Conservation (phyloP, 1,140 invertebrate genomes). For the Forficula auricularia region DNA sequence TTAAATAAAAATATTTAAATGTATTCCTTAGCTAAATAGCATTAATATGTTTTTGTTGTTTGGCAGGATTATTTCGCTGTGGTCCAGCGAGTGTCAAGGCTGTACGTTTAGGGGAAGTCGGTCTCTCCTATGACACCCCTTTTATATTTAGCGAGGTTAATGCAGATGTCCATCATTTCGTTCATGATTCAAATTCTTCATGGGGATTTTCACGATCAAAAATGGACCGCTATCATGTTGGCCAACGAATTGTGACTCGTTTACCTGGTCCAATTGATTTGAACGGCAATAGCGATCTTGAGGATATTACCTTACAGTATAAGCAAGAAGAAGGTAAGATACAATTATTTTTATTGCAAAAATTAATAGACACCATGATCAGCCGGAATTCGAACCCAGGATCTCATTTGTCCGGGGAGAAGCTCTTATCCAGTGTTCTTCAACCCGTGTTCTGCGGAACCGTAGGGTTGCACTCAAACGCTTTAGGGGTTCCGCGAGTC, state of each 20-base stretch:
- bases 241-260: constrained; percentile 56
- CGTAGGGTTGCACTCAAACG: too few relatives aligned
- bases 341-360: too few relatives aligned
- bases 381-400: too few relatives aligned
- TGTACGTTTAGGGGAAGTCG: constrained; percentile 52
- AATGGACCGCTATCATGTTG: constrained; percentile 37
- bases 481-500: too few relatives aligned
- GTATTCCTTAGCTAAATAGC: too few relatives aligned
- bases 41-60: neutral
- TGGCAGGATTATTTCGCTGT: constrained; percentile 34
- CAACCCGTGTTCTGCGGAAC: too few relatives aligned
- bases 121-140: constrained; percentile 50
- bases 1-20: too few relatives aligned
- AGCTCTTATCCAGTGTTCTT: too few relatives aligned
- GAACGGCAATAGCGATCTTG: constrained; percentile 37
- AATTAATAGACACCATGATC: too few relatives aligned
- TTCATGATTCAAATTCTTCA: constrained; percentile 41
- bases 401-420: too few relatives aligned
- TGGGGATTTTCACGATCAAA: constrained; percentile 43
- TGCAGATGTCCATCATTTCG: constrained; percentile 52
- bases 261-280: constrained; percentile 40
- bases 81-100: constrained; percentile 54
- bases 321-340: constrained; percentile 44
- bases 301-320: constrained; percentile 49
- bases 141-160: constrained; percentile 67